These are phyloP conservation scores for Cololabis saira DNA, from an alignment of 2,113 vertebrate species.

Conservation along the genomic window DNA sequence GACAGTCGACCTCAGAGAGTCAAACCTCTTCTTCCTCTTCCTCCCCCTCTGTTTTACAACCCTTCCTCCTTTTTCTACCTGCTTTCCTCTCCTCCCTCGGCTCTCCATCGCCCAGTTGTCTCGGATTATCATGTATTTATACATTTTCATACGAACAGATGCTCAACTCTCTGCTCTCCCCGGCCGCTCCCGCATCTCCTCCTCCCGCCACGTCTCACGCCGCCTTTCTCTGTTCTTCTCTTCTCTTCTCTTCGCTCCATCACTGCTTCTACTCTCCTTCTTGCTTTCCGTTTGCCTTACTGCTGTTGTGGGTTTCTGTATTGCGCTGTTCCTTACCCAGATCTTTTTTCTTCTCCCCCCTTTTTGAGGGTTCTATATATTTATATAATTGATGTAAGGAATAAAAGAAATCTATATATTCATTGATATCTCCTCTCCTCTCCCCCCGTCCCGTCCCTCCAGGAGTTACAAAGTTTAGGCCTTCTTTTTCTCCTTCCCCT, in stretches of 20 bases:
- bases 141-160: constrained; percentile 72
- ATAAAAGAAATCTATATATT: constrained; percentile 87
- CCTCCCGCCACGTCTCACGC: constrained; percentile 47
- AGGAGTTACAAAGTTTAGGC: constrained; percentile 81
- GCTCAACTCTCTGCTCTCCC: constrained; percentile 43
- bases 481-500: constrained; percentile 59
- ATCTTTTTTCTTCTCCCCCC: constrained; percentile 33
- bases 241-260: constrained; percentile 47
- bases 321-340: constrained; percentile 75
- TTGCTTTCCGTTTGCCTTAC: constrained; percentile 85
- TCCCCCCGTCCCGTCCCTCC: constrained; percentile 9
- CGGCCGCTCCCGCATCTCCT: constrained; percentile 25
- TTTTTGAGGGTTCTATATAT: constrained; percentile 81
- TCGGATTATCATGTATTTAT: constrained; percentile 70
- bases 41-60: constrained; percentile 31
- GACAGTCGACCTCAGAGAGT: constrained; percentile 76
- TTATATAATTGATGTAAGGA: constrained; percentile 89
- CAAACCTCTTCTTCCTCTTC: constrained; percentile 55
- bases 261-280: constrained; percentile 62
- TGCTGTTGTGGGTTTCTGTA: constrained; percentile 86
- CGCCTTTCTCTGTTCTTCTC: constrained; percentile 42
- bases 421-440: constrained; percentile 80
- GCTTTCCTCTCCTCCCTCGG: constrained; percentile 50
- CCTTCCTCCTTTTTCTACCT: constrained; percentile 46
- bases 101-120: constrained; percentile 44